Conservation (phyloP, 2,113 vertebrate species). For the Saguinus midas region DNA sequence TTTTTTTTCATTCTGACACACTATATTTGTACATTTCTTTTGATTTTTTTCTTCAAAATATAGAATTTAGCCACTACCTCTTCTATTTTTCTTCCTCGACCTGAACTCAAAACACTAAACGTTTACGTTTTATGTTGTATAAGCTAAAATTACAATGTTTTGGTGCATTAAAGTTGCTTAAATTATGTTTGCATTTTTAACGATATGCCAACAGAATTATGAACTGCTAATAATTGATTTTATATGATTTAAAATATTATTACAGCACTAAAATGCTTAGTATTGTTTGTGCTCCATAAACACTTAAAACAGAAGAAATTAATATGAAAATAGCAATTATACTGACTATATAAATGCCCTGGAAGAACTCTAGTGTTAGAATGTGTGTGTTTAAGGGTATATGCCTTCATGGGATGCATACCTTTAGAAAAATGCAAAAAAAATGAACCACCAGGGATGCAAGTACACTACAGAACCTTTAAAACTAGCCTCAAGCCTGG, state of each 20-base stretch:
- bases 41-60: not conserved
- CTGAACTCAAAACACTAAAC: not conserved
- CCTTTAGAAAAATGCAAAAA: not conserved
- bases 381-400: not conserved
- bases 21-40: not conserved
- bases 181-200: not conserved
- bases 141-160: not conserved
- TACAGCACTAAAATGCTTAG: not conserved
- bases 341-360: not conserved
- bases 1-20: not conserved
- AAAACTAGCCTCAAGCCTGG: not conserved
- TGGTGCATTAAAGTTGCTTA: not conserved
- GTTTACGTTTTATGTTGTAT: not conserved
- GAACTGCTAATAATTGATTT: not conserved
- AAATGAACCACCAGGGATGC: not conserved
- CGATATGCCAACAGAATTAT: not conserved
- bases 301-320: not conserved
- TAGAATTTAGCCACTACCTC: fast-evolving
- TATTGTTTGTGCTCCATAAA: not conserved
- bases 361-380: not conserved
- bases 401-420: not conserved
- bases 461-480: not conserved
- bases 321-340: not conserved
- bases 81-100: not conserved
- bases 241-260: not conserved